Evolutionary conservation across 2,113 vertebrate genomes (phyloP).

Genomic region (Neogobius melanostomus): DNA sequence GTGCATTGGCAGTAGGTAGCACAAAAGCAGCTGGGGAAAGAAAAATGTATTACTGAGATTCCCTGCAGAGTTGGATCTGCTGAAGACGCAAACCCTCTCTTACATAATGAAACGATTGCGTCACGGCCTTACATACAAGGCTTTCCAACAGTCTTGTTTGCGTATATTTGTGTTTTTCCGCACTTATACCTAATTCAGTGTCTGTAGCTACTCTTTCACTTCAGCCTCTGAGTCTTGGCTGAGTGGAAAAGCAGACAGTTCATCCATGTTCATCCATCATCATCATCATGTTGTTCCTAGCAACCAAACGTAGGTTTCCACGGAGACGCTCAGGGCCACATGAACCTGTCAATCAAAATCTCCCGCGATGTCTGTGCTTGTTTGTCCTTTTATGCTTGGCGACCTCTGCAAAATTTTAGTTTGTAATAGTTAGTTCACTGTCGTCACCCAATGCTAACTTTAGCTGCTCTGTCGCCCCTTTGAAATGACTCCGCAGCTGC

Average conservation of each 20-base stretch:
- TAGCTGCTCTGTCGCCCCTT: slow-evolving; percentile 27
- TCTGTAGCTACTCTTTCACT: background rate
- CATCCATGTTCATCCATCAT: slow-evolving; percentile 83
- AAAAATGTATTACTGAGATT: too few relatives aligned
- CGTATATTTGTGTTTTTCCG: too few relatives aligned
- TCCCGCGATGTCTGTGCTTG: slow-evolving; percentile 37
- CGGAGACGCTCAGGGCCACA: slow-evolving; percentile 76
- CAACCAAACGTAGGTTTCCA: slow-evolving; percentile 85
- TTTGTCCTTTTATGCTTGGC: background rate
- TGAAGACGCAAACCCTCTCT: too few relatives aligned
- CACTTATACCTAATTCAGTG: background rate
- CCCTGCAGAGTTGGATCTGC: too few relatives aligned
- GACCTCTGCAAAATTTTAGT: slow-evolving; percentile 7
- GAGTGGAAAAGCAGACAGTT: slow-evolving; percentile 74
- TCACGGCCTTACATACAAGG: too few relatives aligned
- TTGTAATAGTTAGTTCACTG: slow-evolving; percentile 8
- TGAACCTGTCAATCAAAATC: slow-evolving; percentile 84
- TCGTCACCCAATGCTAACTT: slow-evolving; percentile 35
- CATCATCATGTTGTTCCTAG: slow-evolving; percentile 84
- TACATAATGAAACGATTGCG: too few relatives aligned
- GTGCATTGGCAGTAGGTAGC: too few relatives aligned
- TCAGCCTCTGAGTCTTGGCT: slow-evolving; percentile 35
- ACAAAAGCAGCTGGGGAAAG: too few relatives aligned
- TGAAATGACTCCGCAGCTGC: slow-evolving; percentile 18
- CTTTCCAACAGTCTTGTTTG: too few relatives aligned